Conservation (phyloP, 1,140 invertebrate species). For the Temnothorax curvispinosus region DNA sequence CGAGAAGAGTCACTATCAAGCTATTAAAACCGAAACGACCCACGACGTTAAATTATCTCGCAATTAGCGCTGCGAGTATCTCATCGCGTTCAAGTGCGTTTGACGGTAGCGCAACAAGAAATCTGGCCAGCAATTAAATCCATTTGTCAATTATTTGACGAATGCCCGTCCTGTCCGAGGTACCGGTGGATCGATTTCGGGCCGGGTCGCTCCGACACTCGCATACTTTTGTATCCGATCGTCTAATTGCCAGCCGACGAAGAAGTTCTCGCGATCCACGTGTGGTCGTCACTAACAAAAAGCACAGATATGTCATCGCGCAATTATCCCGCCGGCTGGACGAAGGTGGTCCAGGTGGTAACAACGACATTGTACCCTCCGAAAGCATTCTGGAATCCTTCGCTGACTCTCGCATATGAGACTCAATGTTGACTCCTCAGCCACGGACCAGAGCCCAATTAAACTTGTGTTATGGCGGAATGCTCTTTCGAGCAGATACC, state of each 20-base stretch:
- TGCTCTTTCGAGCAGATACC: conserved; percentile 49
- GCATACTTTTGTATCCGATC: conserved; percentile 69
- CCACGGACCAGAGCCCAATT: conserved; percentile 5
- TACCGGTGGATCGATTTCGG: conserved; percentile 51
- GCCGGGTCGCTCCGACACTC: conserved; percentile 72
- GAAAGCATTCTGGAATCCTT: conserved; percentile 13
- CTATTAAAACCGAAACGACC: not conserved
- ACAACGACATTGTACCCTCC: conserved; percentile 48
- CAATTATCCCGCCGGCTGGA: conserved; percentile 57
- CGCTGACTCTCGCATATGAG: not conserved
- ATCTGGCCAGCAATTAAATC: conserved; percentile 77
- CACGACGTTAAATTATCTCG: conserved; percentile 63
- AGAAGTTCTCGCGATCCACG: conserved; percentile 33
- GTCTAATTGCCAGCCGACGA: conserved; percentile 70
- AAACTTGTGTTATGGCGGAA: conserved; percentile 51
- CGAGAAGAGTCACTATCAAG: not conserved
- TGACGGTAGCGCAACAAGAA: conserved; percentile 55
- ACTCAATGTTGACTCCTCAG: not conserved
- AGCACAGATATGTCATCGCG: conserved; percentile 65
- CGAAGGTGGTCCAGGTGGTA: conserved; percentile 48
- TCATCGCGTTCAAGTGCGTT: conserved; percentile 6
- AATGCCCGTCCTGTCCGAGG: conserved; percentile 63
- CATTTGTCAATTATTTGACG: conserved; percentile 79
- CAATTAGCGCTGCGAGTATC: conserved; percentile 68
- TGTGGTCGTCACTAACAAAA: conserved; percentile 65